Evolutionary conservation across 2,888 invertebrate species (phyloP), one percentile per base, ranked within the genome.

Genomic region (Callyntrura sp.): DNA sequence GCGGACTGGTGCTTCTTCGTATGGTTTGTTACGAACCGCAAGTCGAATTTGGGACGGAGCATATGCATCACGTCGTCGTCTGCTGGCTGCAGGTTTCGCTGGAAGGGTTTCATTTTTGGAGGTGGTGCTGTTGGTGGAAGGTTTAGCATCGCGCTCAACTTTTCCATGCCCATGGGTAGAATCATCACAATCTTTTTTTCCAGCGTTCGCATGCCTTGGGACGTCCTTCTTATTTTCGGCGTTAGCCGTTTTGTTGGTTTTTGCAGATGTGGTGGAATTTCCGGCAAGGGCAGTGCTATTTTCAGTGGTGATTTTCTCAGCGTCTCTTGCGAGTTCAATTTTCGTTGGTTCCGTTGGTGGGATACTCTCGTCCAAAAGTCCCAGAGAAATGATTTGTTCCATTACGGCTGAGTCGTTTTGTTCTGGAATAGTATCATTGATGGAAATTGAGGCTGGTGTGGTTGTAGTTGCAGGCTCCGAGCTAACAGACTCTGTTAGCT

Each of bases 1-100:
- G 25, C 62, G 62, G 11, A 12, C 62, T 0, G 62, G 11, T 0
- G n/a, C n/a, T n/a, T n/a, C n/a, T n/a, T n/a, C n/a, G n/a, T n/a
- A n/a, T n/a, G 45, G 73, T 14, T n/a, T 9, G 48, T 73, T 17
- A 1, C 73, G 73, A 73, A 73, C 73, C 17, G 73, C 73, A 73
- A 11, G 48, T 12, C 73, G 73, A 0, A 48, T n/a, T 48, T 45
- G 73, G 1, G 45, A 23, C 3, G 73, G 45, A 3, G 23, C 45
- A 23, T 73, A 73, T 12, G 73, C 68, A 20, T 35, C 12, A 68
- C 68, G 68, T 11, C 68, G 68, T 8, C 35, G n/a, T 35, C 68
- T 73, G n/a, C 48, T 8, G 6, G 12, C 2, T 1, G 23, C 3
- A 0, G 20, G 17, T 8, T 45, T 73, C 4, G 17, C 73, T 45